phyloP scores from a whole-genome alignment of 1,140 invertebrate genomes.

The Microplitis demolitor region DNA sequence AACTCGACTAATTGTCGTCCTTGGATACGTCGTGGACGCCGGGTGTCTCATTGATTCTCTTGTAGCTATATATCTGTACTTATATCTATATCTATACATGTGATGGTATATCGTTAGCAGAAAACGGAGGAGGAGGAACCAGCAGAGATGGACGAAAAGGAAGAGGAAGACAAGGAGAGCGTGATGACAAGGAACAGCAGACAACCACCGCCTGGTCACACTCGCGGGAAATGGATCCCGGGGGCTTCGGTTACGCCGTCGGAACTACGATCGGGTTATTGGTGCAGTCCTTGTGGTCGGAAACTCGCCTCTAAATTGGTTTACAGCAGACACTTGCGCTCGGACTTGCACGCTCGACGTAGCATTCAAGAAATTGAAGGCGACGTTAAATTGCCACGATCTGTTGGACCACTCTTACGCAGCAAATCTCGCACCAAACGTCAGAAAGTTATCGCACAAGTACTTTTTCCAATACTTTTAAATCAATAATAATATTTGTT shows the following conservation, averaged over 20 bases:
- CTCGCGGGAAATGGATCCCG: conserved; percentile 79
- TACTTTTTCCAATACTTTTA: background rate
- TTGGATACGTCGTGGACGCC: conserved; percentile 18
- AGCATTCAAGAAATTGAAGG: conserved; percentile 66
- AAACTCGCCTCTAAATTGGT: conserved; percentile 72
- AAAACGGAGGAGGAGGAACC: conserved; percentile 40
- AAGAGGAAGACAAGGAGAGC: conserved; percentile 35
- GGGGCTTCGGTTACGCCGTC: conserved; percentile 55
- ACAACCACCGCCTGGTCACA: conserved; percentile 70
- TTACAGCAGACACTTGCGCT: conserved; percentile 76
- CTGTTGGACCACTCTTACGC: conserved; percentile 10
- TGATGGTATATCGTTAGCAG: conserved; percentile 29
- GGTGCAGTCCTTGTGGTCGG: conserved; percentile 79
- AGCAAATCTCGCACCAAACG: conserved; percentile 6
- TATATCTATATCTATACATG: too few species aligned
- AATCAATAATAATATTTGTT: background rate
- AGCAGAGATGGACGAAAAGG: conserved; percentile 9
- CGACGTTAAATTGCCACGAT: conserved; percentile 22
- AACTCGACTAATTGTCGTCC: conserved; percentile 43
- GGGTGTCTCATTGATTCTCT: conserved; percentile 28
- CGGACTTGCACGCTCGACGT: conserved; percentile 73
- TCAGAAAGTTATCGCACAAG: conserved; percentile 8
- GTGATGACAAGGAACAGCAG: conserved; percentile 45
- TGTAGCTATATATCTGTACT: background rate
- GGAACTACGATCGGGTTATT: conserved; percentile 64